A percentile compares a stretch with the other conserved stretches of the same genome.
phyloP scores from a whole-genome alignment of 1,140 invertebrate species.

The Metopolophium dirhodum region DNA sequence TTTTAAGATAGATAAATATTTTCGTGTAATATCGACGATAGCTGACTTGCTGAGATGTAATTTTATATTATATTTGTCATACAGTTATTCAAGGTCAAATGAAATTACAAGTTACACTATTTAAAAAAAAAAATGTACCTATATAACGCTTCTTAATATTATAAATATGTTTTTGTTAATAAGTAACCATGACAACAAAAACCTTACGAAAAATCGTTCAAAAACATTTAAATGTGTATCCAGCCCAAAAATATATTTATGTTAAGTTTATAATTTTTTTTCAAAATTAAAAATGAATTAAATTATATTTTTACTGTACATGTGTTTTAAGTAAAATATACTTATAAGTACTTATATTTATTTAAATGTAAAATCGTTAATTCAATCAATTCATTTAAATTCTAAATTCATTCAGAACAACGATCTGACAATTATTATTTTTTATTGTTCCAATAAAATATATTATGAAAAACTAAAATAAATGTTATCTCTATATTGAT shows the following conservation, averaged over 20 bases:
- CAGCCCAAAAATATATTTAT: too few species aligned
- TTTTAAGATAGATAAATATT: neutral
- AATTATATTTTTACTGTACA: neutral
- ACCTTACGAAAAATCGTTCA: too few species aligned
- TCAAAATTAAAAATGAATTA: neutral
- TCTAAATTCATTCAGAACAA: neutral
- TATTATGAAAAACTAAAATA: neutral
- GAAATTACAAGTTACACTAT: neutral
- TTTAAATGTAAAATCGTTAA: neutral
- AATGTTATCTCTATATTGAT: neutral
- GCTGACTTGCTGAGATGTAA: neutral
- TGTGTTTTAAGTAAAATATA: too few species aligned
- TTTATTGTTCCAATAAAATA: neutral
- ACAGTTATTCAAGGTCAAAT: neutral
- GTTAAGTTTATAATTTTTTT: neutral
- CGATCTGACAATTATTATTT: neutral
- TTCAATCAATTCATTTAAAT: neutral
- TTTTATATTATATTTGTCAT: neutral
- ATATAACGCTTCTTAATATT: neutral
- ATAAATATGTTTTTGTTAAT: too few species aligned
- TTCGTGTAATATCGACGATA: neutral
- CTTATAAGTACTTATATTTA: neutral
- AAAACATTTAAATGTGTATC: too few species aligned
- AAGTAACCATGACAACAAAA: too few species aligned
- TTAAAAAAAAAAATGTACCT: too few species aligned